Evolutionary conservation across 2,797 vertebrate genomes (phyloP), one percentile per base, ranked within the genome.

Genomic region (Lacerta viridis): DNA sequence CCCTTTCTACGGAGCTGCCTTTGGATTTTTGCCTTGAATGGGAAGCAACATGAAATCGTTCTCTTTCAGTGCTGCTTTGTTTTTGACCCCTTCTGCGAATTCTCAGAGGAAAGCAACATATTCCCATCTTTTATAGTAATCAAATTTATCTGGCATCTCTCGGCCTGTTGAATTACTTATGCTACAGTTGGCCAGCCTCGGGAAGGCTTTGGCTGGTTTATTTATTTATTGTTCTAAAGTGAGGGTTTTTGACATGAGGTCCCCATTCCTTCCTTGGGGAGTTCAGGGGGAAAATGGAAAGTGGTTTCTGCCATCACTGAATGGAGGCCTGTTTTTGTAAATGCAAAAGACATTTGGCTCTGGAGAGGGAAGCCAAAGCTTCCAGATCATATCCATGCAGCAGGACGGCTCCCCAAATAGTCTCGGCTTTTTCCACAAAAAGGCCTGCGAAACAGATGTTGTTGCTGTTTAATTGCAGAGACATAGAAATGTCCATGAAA

Each of bases 121-220:
- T 98, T 97, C 97, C 97, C 97, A 96, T 98, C 98, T 98, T 99
- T 98, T 98, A 98, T 98, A 98, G 97, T 98, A 98, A 99, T 98
- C 97, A 97, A 96, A 97, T 98, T 98, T 98, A 98, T 97, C 95
- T 97, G 97, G 97, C 96, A 97, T 98, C 96, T 98, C 96, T 96
- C 96, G 96, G 97, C 96, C 96, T 97, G 95, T 96, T 96, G 95
- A 96, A 97, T 98, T 97, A 98, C 97, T 97, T 97, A 97, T 97
- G 97, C 97, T 97, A 97, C 96, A 97, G 94, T 97, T 97, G 97
- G 94, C 96, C 96, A 96, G 97, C 96, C 94, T 95, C 94, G 87
- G 96, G 95, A 97, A 97, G 96, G 95, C 96, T 96, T 96, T 94
- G 96, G 94, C 92, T 9, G 94, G 95, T 96, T 97, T 97, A 97